phyloP scores from a whole-genome alignment of 2,888 invertebrate species.

The Frankliniella fusca region DNA sequence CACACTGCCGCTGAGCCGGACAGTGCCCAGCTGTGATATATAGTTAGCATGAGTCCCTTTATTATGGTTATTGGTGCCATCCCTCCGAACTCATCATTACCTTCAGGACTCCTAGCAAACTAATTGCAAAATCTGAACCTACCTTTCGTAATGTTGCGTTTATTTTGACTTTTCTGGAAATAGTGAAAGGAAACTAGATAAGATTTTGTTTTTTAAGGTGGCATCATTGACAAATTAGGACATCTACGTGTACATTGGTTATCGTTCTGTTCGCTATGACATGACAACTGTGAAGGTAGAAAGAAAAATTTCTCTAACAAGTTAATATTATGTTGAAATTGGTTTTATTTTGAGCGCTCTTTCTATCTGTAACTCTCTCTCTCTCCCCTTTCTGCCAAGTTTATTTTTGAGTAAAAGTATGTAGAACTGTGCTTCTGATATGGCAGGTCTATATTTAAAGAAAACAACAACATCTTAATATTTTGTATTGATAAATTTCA shows the following conservation, averaged over 20 bases:
- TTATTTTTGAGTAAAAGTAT: constrained; percentile 8
- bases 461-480: constrained; percentile 10
- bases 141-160: neutral
- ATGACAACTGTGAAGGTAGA: neutral
- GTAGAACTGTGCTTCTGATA: neutral
- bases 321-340: neutral
- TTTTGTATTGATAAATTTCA: constrained; percentile 25
- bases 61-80: neutral
- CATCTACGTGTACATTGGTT: neutral
- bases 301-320: neutral
- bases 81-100: neutral
- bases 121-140: neutral
- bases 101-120: neutral
- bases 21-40: constrained; percentile 26
- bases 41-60: constrained; percentile 13
- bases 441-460: neutral
- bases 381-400: constrained; percentile 7
- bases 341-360: constrained; percentile 11
- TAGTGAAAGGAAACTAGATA: neutral
- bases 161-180: neutral
- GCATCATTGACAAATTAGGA: neutral
- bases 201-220: neutral
- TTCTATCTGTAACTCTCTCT: neutral
- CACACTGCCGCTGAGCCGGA: constrained; percentile 20
- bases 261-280: neutral